These are phyloP conservation scores for Mormyrus hasselquistii DNA, from an alignment of 2,797 vertebrate genomes.

Conservation along the genomic window DNA sequence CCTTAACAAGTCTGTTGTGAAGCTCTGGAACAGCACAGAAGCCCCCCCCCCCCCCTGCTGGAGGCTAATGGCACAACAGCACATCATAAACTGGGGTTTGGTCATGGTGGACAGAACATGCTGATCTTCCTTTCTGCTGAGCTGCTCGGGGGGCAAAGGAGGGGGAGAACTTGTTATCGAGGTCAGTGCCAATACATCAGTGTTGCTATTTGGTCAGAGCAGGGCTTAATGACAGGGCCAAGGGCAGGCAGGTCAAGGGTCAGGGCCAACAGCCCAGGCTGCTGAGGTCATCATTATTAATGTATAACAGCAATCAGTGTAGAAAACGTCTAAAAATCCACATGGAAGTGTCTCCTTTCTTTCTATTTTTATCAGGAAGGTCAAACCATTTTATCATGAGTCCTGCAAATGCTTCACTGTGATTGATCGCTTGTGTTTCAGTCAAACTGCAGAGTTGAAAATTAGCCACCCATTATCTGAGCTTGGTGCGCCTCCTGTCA, in stretches of 20 bases:
- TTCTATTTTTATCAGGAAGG: neutral
- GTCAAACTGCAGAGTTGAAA: neutral
- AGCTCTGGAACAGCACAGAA: slow-evolving; percentile 10
- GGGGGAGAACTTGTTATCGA: neutral
- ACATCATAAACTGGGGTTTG: neutral
- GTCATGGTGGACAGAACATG: neutral
- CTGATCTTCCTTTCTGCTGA: neutral
- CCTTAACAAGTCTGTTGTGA: neutral
- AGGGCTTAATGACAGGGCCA: neutral
- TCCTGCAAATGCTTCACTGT: neutral
- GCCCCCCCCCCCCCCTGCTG: neutral
- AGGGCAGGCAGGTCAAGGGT: neutral
- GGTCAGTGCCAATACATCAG: neutral
- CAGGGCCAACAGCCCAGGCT: neutral
- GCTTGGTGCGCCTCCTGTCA: neutral
- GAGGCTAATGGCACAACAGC: neutral
- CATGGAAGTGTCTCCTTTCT: neutral
- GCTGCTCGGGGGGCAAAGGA: neutral
- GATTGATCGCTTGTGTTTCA: neutral
- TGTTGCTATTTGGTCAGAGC: neutral
- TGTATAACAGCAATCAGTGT: slow-evolving; percentile 8
- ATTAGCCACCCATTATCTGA: neutral
- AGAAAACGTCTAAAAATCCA: neutral
- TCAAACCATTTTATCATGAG: neutral
- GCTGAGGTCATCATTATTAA: neutral